Percentiles rank a stretch among this genome's conserved stretches.
These are phyloP conservation scores for Nymphalis polychloros DNA, from an alignment of 2,888 invertebrate genomes.

Conservation along the genomic window DNA sequence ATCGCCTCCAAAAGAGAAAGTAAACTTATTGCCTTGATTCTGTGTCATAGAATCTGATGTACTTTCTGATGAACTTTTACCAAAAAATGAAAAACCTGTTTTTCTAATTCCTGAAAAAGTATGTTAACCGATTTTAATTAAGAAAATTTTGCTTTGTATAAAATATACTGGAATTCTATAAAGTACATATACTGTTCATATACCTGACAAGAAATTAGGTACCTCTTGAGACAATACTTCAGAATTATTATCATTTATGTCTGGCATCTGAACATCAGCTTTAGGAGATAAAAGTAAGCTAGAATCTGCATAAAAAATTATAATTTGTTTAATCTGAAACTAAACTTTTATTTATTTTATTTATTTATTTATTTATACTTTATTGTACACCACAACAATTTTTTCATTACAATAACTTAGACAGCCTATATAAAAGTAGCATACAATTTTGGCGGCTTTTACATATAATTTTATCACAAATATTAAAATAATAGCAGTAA, in stretches of 20 bases:
- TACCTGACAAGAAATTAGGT: slow-evolving; percentile 70
- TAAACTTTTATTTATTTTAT: no score
- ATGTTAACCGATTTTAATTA: slow-evolving; percentile 5
- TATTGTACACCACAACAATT: no score
- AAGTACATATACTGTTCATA: background rate
- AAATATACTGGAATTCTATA: slow-evolving; percentile 3
- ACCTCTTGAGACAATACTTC: slow-evolving; percentile 60
- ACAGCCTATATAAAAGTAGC: no score
- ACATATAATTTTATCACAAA: no score
- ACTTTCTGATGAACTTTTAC: slow-evolving; percentile 43
- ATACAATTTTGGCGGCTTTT: no score
- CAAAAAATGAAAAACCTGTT: slow-evolving; percentile 66
- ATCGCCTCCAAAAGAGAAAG: slow-evolving; percentile 66
- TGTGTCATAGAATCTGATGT: slow-evolving; percentile 49
- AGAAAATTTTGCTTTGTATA: background rate
- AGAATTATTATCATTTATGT: slow-evolving; percentile 34
- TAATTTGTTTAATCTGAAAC: background rate
- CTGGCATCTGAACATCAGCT: slow-evolving; percentile 54
- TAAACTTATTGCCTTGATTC: slow-evolving; percentile 56
- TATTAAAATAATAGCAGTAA: no score
- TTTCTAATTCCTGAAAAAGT: slow-evolving; percentile 60
- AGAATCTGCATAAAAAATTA: slow-evolving; percentile 55
- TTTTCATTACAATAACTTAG: no score
- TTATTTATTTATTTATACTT: no score
- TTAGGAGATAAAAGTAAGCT: slow-evolving; percentile 71